Conservation (phyloP, 2,888 invertebrate genomes). For the Orgyia antiqua region DNA sequence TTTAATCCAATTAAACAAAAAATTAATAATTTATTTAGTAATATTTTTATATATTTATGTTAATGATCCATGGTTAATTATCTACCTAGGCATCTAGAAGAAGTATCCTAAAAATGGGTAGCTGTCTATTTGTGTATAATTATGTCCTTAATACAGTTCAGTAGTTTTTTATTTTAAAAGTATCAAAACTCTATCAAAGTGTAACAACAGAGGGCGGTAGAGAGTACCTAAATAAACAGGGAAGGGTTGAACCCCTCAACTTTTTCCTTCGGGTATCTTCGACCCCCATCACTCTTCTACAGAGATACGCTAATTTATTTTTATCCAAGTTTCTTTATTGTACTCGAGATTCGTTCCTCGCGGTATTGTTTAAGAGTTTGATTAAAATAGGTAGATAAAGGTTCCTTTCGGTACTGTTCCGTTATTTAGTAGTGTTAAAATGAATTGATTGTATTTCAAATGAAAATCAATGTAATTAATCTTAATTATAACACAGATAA, state of each 20-base stretch:
- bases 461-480: slow-evolving; percentile 16
- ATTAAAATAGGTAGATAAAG: slow-evolving; percentile 41
- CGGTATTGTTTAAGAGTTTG: slow-evolving; percentile 56
- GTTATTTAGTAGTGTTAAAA: slow-evolving; percentile 28
- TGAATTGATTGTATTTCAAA: slow-evolving; percentile 19
- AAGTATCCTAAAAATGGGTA: no score
- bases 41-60: no score
- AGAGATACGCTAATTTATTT: slow-evolving; percentile 70
- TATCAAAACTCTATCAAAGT: slow-evolving; percentile 56
- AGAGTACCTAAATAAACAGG: slow-evolving; percentile 56
- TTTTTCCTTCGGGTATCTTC: slow-evolving; percentile 48
- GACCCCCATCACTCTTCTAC: slow-evolving; percentile 63
- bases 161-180: slow-evolving; percentile 10
- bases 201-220: slow-evolving; percentile 40
- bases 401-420: slow-evolving; percentile 24
- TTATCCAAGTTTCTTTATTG: slow-evolving; percentile 65
- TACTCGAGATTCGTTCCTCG: slow-evolving; percentile 48
- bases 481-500: slow-evolving; percentile 17
- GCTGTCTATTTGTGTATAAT: no score
- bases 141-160: no score
- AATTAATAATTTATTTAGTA: no score
- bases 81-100: no score
- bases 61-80: no score
- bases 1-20: no score
- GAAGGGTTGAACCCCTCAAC: slow-evolving; percentile 68